Evolutionary conservation across 2,888 invertebrate species (phyloP), one percentile per base, ranked within the genome.

Genomic region (Monochamus alternatus): DNA sequence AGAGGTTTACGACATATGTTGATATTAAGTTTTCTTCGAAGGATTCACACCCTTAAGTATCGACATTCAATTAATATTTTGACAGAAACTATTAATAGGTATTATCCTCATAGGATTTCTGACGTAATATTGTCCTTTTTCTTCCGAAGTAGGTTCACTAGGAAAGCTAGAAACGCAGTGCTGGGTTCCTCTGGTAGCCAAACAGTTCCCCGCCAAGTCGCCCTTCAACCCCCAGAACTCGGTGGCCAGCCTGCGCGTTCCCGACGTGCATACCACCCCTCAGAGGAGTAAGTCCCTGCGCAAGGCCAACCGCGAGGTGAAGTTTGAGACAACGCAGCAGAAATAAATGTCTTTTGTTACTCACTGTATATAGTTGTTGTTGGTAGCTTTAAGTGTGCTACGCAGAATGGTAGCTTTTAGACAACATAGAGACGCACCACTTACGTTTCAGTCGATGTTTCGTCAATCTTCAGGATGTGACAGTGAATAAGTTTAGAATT

Each of bases 161-260:
- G 82, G 84, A 58, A 92, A 92, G 66, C 90, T 92, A 84, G 90
- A 91, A 74, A 88, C 89, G 77, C 91, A 91, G 82, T 90, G 90
- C 81, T 94, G 94, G 94, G 91, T 93, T 75, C 94, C 94, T 5
- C 87, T 94, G 77, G 92, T 93, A 65, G 94, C 94, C 43, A 93
- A 92, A 75, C 95, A 94, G 88, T 94, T 94, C 86, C 92, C 94
- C 22, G 91, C 91, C 31, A 91, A 91, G 78, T 94, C 94, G 64
- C 94, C 94, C 71, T 94, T 94, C 89, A 86, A 88, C 51, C 84
- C 85, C 67, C 83, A 78, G 72, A 81, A 80, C 75, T 84, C 84
- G 10, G 78, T 85, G 22, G 80, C 80, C 10, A 81, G 83, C 76
- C 80, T 84, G 62, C 81, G 81, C 14, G 79, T 84, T 60, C 84